phyloP scores from a whole-genome alignment of 2,888 invertebrate genomes.

The Papilio gigon region DNA sequence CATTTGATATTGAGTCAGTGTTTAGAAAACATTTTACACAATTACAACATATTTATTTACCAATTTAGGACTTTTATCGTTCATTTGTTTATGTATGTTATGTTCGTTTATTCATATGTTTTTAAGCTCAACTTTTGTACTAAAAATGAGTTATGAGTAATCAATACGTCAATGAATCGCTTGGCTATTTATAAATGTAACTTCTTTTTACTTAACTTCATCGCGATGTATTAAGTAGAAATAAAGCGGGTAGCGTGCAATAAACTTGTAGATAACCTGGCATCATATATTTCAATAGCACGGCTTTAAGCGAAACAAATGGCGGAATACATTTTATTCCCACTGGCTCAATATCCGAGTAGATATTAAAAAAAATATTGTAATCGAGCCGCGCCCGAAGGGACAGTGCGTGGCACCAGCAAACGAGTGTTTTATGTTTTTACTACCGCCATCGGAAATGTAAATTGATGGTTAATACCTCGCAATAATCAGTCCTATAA shows the following conservation, averaged over 20 bases:
- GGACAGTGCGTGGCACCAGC: slow-evolving; percentile 18
- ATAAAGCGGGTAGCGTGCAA: background rate
- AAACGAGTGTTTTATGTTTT: slow-evolving; percentile 49
- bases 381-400: slow-evolving; percentile 27
- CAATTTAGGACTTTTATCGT: too few species aligned
- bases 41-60: too few species aligned
- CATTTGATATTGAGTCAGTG: too few species aligned
- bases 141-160: too few species aligned
- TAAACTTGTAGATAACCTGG: background rate
- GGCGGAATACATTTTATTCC: slow-evolving; percentile 10
- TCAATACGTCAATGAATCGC: too few species aligned
- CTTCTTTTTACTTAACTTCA: too few species aligned
- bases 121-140: too few species aligned
- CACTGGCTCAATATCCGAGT: background rate
- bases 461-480: slow-evolving; percentile 69
- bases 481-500: slow-evolving; percentile 61
- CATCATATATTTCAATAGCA: slow-evolving; percentile 4
- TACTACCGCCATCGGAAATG: slow-evolving; percentile 65
- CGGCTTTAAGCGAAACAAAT: slow-evolving; percentile 1
- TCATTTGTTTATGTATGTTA: too few species aligned
- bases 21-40: too few species aligned
- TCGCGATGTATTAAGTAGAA: too few species aligned
- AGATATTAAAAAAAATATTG: slow-evolving; percentile 29
- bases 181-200: too few species aligned
- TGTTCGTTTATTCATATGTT: too few species aligned